Evolutionary conservation across 2,888 invertebrate species (phyloP), one percentile per base, ranked within the genome.

Genomic region (Myathropa florea): DNA sequence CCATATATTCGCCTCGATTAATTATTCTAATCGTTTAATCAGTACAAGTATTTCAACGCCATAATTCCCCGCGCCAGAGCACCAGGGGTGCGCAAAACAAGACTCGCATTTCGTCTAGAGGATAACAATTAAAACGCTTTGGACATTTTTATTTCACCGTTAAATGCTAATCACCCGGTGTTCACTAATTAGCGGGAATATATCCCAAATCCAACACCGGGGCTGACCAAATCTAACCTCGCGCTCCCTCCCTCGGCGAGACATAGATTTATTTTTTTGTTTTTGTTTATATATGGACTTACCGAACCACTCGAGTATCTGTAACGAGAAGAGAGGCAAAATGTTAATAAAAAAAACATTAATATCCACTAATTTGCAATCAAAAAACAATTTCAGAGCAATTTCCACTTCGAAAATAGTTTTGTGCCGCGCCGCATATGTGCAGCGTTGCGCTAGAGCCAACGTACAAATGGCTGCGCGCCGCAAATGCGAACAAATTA

Each of bases 301-400:
- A 82, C 82, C 82, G 70, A 70, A 73, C 68, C 64, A 70, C 77
- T 77, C 68, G 63, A 78, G 64, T 60, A 61, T 82, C 82, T 85
- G 82, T 30, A 85, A 85, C 61, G 65, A 81, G 46, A 81, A 36
- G 33, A 36, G 53, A 64, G 26, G 18, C 30, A n/a, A 64, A 78
- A 72, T 24, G 63, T 72, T 68, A 72, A 77, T 85, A 77, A 73
- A 24, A n/a, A 80, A 82, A 68, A 21, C 70, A 86, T 78, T 86
- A 86, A 86, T 83, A 86, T 79, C 67, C 82, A 83, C 78, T 86
- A 86, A 86, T 83, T 83, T 79, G 83, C 86, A 86, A 86, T 86
- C 83, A 86, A 86, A 86, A 86, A 83, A 83, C 86, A 83, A 83
- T 86, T 86, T 86, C 65, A 83, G 71, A 86, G 86, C 71, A 86